A percentile compares a stretch with the other conserved stretches of the same genome.
Conservation (phyloP, 2,797 vertebrate genomes). For the Neoniphon sammara region DNA sequence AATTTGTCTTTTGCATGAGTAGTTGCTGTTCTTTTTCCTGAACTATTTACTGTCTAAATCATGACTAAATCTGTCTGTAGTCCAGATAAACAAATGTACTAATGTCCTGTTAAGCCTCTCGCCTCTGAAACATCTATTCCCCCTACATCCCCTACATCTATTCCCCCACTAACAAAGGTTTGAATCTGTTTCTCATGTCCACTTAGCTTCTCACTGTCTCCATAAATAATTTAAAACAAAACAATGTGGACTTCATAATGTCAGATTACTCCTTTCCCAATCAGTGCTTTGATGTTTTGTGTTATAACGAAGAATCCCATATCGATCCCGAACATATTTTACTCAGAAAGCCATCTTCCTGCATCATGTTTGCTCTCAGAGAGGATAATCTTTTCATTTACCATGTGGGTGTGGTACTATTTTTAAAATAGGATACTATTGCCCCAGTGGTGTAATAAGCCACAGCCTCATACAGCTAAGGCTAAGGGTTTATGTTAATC, state of each 20-base stretch:
- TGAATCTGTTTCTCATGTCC: background rate
- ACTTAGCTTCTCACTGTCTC: background rate
- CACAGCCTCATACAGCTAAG: slow-evolving; percentile 19
- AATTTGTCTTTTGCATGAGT: background rate
- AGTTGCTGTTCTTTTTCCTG: background rate
- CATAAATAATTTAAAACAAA: slow-evolving; percentile 7
- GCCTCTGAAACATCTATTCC: no score
- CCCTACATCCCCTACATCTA: no score
- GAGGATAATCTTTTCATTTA: slow-evolving; percentile 40
- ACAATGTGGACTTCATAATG: background rate
- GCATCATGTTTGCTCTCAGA: background rate
- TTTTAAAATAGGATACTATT: slow-evolving; percentile 23
- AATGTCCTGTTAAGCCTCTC: background rate
- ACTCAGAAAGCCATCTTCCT: background rate
- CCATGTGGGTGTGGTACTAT: slow-evolving; percentile 49
- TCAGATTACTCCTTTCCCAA: background rate
- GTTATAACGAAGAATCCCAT: background rate
- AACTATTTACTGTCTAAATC: no score
- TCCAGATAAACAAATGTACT: no score
- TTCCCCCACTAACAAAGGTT: background rate
- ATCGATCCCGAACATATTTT: background rate
- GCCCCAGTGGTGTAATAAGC: slow-evolving; percentile 29
- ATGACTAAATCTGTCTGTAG: no score
- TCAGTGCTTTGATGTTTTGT: slow-evolving; percentile 14
- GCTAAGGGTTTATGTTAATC: slow-evolving; percentile 31